Percentiles rank a stretch among this genome's conserved stretches.
phyloP scores from a whole-genome alignment of 2,888 invertebrate genomes.

The Callosobruchus maculatus region DNA sequence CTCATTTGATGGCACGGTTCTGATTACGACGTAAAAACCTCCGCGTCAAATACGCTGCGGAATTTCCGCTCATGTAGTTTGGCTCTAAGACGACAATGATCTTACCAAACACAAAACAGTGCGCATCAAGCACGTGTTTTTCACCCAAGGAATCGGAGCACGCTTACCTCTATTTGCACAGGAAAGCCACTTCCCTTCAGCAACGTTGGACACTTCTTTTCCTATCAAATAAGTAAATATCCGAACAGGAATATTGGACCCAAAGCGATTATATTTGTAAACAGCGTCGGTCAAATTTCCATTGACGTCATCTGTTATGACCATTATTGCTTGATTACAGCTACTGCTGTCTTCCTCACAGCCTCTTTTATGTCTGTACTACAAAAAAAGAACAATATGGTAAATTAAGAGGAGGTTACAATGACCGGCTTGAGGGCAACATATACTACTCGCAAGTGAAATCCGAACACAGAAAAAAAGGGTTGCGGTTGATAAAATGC shows the following conservation, averaged over 20 bases:
- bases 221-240: slow-evolving; percentile 96
- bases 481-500: too few species aligned
- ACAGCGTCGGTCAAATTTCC: slow-evolving; percentile 85
- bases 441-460: too few species aligned
- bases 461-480: too few species aligned
- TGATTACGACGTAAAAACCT: too few species aligned
- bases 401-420: not conserved
- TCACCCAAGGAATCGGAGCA: not conserved
- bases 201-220: slow-evolving; percentile 85
- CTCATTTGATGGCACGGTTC: too few species aligned
- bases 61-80: too few species aligned
- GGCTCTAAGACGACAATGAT: too few species aligned
- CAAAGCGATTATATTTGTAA: slow-evolving; percentile 71
- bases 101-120: too few species aligned
- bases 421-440: too few species aligned
- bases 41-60: too few species aligned
- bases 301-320: slow-evolving; percentile 92
- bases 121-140: too few species aligned
- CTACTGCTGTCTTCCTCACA: slow-evolving; percentile 53
- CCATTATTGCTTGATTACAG: slow-evolving; percentile 95
- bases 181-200: slow-evolving; percentile 91
- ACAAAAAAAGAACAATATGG: slow-evolving; percentile 13
- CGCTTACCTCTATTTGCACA: slow-evolving; percentile 82
- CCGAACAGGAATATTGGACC: slow-evolving; percentile 74
- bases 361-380: slow-evolving; percentile 48